Evolutionary conservation across 2,888 invertebrate genomes (phyloP), one percentile per base, ranked within the genome.

Genomic region (Cephus runcator): DNA sequence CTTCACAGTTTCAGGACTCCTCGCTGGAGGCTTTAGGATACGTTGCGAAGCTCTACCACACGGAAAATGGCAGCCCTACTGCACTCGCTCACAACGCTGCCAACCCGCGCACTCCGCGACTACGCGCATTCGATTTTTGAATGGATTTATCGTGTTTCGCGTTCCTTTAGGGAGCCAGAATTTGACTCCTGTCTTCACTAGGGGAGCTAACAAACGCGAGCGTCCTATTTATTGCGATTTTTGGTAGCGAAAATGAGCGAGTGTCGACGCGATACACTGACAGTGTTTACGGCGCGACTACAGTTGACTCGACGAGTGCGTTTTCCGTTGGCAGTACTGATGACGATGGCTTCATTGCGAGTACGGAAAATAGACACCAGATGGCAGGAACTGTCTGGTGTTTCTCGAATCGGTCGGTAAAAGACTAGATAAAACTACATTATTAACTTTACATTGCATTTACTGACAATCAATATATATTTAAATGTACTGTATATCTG

Each of bases 31-130:
- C 75, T 23, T 34, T 33, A 71, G 71, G 71, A 71, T 71, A 71
- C 71, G 71, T 71, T n/a, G 71, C 71, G 71, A 82, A 78, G 82
- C 81, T 56, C 56, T 82, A 80, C 79, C 84, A 88, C 86, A 87
- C 84, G 86, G 84, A 89, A 89, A 89, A 89, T 89, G 89, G 89
- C 89, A 88, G 89, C 86, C 83, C 68, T 83, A 85, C 84, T 88
- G 87, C 87, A 87, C 85, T 85, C 76, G 76, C 77, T 77, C 84
- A 78, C 84, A 87, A 88, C 83, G 87, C 85, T 85, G 85, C 87
- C 85, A 86, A 86, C 87, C 81, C 85, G 83, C 87, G 85, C 85
- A 76, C 75, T 80, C 85, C 76, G 76, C 33, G 78, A 80, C 69
- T 23, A 82, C 79, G 15, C 71, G 31, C 33, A 2, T 31, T 33